Evolutionary conservation across 1,140 invertebrate species (phyloP).

Genomic region (Heterodera schachtii): DNA sequence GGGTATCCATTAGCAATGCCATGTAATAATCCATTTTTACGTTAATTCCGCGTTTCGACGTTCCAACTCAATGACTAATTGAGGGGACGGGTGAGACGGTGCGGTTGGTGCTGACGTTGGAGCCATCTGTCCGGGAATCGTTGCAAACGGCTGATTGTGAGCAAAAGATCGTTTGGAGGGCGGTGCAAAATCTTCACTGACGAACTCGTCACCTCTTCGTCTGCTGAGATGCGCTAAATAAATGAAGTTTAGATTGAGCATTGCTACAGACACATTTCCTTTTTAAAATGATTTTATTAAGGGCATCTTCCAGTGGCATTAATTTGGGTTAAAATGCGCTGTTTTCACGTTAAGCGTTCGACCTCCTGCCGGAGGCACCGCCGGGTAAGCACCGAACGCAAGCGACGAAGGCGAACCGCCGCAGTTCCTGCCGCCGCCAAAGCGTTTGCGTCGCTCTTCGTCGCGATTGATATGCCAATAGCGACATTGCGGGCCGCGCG

Average conservation of each 20-base stretch:
- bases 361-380: constrained; percentile 12
- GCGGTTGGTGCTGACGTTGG: constrained; percentile 20
- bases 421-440: constrained; percentile 6
- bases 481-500: constrained; percentile 35
- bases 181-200: constrained; percentile 13
- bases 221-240: background rate
- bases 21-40: constrained; percentile 3
- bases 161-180: constrained; percentile 10
- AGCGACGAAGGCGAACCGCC: constrained; percentile 25
- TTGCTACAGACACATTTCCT: too few species aligned
- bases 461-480: constrained; percentile 42
- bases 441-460: constrained; percentile 37
- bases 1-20: too few species aligned
- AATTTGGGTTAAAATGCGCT: background rate
- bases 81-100: constrained; percentile 23
- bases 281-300: too few species aligned
- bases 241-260: background rate
- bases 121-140: constrained; percentile 19
- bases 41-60: constrained; percentile 52
- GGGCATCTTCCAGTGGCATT: too few species aligned
- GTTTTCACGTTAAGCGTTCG: background rate
- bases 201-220: constrained; percentile 1
- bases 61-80: constrained; percentile 50
- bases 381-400: constrained; percentile 9
- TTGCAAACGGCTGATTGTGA: constrained; percentile 13